Evolutionary conservation across 1,140 invertebrate species (phyloP).

Genomic region (Papilio helenus): DNA sequence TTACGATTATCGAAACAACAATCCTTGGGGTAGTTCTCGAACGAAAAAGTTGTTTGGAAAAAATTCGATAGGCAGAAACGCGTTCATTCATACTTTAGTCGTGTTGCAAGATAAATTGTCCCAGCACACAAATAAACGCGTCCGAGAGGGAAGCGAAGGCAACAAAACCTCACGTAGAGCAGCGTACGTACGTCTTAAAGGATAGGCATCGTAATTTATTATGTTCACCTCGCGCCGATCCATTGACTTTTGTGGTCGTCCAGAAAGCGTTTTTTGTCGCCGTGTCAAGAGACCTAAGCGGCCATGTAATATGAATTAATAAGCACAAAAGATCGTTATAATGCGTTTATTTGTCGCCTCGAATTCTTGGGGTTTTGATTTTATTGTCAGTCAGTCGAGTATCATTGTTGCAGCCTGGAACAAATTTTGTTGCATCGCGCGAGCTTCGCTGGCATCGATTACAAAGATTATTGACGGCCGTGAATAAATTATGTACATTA

Average conservation of each 20-base stretch:
- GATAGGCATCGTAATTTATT: constrained; percentile 78
- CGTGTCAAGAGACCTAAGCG: constrained; percentile 71
- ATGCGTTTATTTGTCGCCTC: constrained; percentile 75
- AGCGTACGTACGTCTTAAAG: constrained; percentile 57
- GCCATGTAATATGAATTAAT: constrained; percentile 83
- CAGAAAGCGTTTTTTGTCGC: constrained; percentile 71
- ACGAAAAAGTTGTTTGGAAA: constrained; percentile 40
- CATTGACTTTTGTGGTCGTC: constrained; percentile 76
- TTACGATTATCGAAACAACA: too few relatives aligned
- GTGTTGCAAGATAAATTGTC: constrained; percentile 79
- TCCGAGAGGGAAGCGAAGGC: constrained; percentile 63
- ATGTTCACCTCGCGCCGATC: constrained; percentile 71
- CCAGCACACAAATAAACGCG: constrained; percentile 73
- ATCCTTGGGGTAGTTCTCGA: too few relatives aligned
- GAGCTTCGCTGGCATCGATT: constrained; percentile 46
- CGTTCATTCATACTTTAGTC: constrained; percentile 74
- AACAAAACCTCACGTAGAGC: constrained; percentile 70
- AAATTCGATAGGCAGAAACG: constrained; percentile 65
- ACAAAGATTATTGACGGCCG: constrained; percentile 18
- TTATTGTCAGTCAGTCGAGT: constrained; percentile 59
- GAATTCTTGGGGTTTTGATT: constrained; percentile 63
- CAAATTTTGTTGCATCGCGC: constrained; percentile 75
- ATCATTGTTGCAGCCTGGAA: constrained; percentile 62
- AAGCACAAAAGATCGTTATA: constrained; percentile 78
- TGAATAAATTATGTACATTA: constrained; percentile 6